Evolutionary conservation across 2,113 vertebrate genomes (phyloP), one percentile per base, ranked within the genome.

Genomic region (Burhinus bistriatus): DNA sequence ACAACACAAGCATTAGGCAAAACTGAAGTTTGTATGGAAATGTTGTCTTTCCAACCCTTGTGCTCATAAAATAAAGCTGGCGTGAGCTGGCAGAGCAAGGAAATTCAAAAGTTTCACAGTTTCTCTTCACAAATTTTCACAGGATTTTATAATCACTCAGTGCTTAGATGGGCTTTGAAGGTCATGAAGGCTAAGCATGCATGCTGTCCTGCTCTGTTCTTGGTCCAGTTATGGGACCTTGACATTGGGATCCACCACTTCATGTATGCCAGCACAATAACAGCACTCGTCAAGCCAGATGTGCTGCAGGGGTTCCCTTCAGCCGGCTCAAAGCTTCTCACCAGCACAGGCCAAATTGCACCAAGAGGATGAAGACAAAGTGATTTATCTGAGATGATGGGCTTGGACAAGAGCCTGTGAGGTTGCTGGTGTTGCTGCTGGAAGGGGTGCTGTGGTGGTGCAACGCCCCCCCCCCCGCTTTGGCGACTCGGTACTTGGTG

Each of bases 61-160:
- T 23, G n/a, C n/a, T 95, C 55, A 5, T 73, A 76, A 95, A 93
- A 83, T 36, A 44, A 77, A 78, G n/a, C 52, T 62, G 34, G 57
- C 40, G 26, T 23, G 52, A 77, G n/a, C 42, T 73, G 79, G 42
- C 73, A 71, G 22, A 23, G 20, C 0, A 73, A 91, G 21, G 77
- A 59, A 38, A 34, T 42, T 38, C 6, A 14, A 5, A 32, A 70
- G 51, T 59, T 64, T 78, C 55, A 22, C 30, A 64, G 40, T 49
- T 65, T 58, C 45, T 76, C 34, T 57, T 64, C 22, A 26, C 38
- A 81, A 86, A 72, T 62, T 87, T 65, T 80, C 95, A 76, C 29
- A 7, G 58, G 14, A 29, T 62, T 93, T 70, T 7, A 4, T 38
- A 81, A 27, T 27, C 26, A 23, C 44, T 77, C 5, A 0, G 26